phyloP scores from a whole-genome alignment of 2,888 invertebrate species.

The Cerastis leucographa region DNA sequence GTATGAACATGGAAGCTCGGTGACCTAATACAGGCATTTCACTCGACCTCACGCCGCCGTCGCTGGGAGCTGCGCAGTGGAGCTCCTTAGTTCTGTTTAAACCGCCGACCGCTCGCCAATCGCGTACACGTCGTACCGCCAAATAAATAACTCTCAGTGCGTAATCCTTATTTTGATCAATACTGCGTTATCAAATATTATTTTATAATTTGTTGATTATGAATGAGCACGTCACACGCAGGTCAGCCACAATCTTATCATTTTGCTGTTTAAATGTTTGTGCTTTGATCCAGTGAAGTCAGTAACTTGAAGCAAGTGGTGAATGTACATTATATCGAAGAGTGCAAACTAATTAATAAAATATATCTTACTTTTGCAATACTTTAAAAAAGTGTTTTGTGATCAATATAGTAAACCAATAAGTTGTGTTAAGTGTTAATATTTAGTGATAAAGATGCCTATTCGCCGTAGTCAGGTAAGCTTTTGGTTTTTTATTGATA shows the following conservation, averaged over 20 bases:
- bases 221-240: conserved; percentile 83
- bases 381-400: conserved; percentile 64
- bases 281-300: conserved; percentile 87
- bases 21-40: conserved; percentile 82
- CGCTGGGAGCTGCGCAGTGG: conserved; percentile 72
- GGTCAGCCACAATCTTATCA: conserved; percentile 88
- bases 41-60: conserved; percentile 77
- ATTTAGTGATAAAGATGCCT: conserved; percentile 82
- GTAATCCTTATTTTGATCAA: conserved; percentile 86
- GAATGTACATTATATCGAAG: conserved; percentile 75
- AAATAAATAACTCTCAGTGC: conserved; percentile 73
- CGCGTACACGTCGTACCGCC: conserved; percentile 59
- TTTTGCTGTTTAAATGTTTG: conserved; percentile 88
- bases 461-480: conserved; percentile 88
- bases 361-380: conserved; percentile 39
- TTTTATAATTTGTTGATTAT: conserved; percentile 87
- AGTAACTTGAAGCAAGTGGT: conserved; percentile 85
- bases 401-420: conserved; percentile 50
- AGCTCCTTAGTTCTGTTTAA: conserved; percentile 64
- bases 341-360: conserved; percentile 65
- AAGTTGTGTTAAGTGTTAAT: conserved; percentile 61
- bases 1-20: conserved; percentile 78
- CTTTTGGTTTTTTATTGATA: conserved; percentile 13
- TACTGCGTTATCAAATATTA: conserved; percentile 81
- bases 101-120: conserved; percentile 72